phyloP scores from a whole-genome alignment of 2,888 invertebrate species.

The Odontothrips loti region DNA sequence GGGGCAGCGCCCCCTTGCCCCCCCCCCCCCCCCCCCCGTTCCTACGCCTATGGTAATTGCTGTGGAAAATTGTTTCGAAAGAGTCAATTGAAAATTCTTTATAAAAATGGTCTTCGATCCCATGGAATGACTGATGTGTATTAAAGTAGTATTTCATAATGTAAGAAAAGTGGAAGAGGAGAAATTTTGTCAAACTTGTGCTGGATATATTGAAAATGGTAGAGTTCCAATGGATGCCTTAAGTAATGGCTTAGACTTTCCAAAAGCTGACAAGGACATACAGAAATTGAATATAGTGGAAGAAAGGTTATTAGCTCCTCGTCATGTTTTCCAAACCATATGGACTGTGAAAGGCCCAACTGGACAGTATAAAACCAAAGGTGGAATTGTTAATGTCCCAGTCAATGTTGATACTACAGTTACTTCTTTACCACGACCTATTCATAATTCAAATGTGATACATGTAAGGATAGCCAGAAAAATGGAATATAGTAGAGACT shows the following conservation, averaged over 20 bases:
- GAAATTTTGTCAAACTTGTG: slow-evolving; percentile 34
- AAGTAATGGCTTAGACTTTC: too few relatives aligned
- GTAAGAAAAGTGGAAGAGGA: slow-evolving; percentile 27
- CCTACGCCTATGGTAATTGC: too few relatives aligned
- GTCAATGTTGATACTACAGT: slow-evolving; percentile 36
- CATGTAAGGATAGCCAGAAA: slow-evolving; percentile 35
- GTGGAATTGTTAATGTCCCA: slow-evolving; percentile 37
- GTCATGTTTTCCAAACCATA: slow-evolving; percentile 36
- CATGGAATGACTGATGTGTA: not conserved
- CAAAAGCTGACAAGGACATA: slow-evolving; percentile 33
- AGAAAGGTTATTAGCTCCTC: slow-evolving; percentile 36
- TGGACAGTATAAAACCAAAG: slow-evolving; percentile 36
- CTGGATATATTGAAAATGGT: slow-evolving; percentile 31
- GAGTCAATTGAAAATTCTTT: slow-evolving; percentile 31
- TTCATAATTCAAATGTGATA: slow-evolving; percentile 35
- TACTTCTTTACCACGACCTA: slow-evolving; percentile 31
- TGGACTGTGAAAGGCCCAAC: slow-evolving; percentile 33
- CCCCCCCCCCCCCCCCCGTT: too few relatives aligned
- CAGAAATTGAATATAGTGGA: slow-evolving; percentile 33
- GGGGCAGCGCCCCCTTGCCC: too few relatives aligned
- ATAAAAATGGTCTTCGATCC: slow-evolving; percentile 28
- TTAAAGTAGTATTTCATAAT: not conserved
- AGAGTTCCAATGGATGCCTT: slow-evolving; percentile 35
- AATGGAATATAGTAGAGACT: slow-evolving; percentile 34
- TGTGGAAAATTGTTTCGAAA: too few relatives aligned